phyloP scores from a whole-genome alignment of 2,888 invertebrate genomes.

The Electrophaes corylata region DNA sequence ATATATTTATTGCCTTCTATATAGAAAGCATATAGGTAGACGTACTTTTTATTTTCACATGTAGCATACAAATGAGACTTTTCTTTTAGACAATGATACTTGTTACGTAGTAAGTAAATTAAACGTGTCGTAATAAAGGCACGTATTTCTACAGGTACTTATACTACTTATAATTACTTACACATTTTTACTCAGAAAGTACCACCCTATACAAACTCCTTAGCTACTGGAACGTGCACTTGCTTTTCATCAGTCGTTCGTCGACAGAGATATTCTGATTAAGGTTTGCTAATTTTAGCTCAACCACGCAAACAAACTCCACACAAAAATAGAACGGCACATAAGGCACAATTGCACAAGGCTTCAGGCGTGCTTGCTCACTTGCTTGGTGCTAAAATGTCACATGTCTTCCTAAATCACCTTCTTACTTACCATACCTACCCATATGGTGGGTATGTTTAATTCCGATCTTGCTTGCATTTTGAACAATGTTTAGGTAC shows the following conservation, averaged over 20 bases:
- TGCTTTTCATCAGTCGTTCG: constrained; percentile 52
- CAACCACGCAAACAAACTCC: constrained; percentile 73
- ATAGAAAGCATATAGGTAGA: no score
- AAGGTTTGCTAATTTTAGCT: constrained; percentile 67
- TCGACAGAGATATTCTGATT: constrained; percentile 68
- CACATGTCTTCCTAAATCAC: background rate
- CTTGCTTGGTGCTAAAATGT: constrained; percentile 1
- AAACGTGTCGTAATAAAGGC: background rate
- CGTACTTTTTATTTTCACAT: background rate
- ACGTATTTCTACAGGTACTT: constrained; percentile 1
- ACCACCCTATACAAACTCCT: constrained; percentile 30
- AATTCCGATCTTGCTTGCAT: background rate
- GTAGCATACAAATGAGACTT: background rate
- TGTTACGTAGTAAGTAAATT: no score
- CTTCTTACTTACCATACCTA: no score
- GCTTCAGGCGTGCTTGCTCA: constrained; percentile 40
- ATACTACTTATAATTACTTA: background rate
- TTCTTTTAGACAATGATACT: no score
- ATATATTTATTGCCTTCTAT: background rate
- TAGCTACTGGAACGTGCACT: constrained; percentile 50
- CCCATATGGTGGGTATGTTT: no score
- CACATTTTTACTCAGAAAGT: background rate
- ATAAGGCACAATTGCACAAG: constrained; percentile 58
- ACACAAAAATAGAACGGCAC: constrained; percentile 65
- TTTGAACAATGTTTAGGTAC: background rate